Evolutionary conservation across 2,797 vertebrate species (phyloP).

Genomic region (Denticeps clupeoides): DNA sequence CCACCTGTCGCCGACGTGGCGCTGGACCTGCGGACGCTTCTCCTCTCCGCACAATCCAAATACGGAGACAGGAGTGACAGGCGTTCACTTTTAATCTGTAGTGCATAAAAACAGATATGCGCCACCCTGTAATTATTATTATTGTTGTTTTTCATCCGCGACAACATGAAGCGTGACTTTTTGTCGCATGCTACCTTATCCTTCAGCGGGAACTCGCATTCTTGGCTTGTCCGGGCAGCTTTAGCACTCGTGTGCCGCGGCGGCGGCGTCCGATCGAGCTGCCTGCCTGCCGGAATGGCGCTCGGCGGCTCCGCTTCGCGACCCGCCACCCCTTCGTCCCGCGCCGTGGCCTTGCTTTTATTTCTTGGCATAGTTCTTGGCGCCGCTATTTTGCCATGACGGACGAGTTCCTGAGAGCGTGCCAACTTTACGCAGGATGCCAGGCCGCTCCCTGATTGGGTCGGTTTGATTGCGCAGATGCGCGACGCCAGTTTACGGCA

Average conservation of each 20-base stretch:
- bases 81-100: not conserved
- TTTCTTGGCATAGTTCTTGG: too few relatives aligned
- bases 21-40: slow-evolving; percentile 11
- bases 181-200: slow-evolving; percentile 1
- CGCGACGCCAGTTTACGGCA: too few relatives aligned
- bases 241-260: not conserved
- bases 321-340: too few relatives aligned
- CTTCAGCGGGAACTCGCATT: not conserved
- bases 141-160: slow-evolving; percentile 6
- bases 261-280: slow-evolving; percentile 29
- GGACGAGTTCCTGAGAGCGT: too few relatives aligned
- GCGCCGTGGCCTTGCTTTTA: too few relatives aligned
- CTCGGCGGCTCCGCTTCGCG: too few relatives aligned
- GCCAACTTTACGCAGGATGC: too few relatives aligned
- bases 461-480: too few relatives aligned
- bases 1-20: slow-evolving; percentile 9
- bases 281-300: slow-evolving; percentile 25
- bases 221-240: not conserved
- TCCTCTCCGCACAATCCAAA: slow-evolving; percentile 1
- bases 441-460: too few relatives aligned
- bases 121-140: too few relatives aligned
- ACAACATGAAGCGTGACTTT: not conserved
- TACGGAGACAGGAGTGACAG: not conserved
- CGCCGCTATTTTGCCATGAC: too few relatives aligned
- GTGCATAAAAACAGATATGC: not conserved